phyloP scores from a whole-genome alignment of 2,113 vertebrate genomes.

The Mirza zaza region DNA sequence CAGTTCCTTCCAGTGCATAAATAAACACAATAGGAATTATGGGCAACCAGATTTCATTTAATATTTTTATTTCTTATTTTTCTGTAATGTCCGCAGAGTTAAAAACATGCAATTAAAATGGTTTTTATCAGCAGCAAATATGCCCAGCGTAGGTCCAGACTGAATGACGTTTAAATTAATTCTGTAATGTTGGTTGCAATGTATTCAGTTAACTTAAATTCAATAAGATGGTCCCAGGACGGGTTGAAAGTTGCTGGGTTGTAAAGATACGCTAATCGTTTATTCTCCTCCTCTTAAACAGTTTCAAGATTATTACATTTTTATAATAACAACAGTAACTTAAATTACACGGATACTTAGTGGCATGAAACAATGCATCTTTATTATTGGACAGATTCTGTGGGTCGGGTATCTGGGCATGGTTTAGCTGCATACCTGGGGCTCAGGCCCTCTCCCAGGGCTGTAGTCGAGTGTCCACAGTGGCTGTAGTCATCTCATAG shows the following conservation, averaged over 20 bases:
- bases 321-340: neutral
- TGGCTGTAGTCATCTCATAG: neutral
- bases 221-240: neutral
- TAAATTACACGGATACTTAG: neutral
- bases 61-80: neutral
- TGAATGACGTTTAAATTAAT: slow-evolving; percentile 35
- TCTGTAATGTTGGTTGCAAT: neutral
- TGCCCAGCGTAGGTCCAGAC: neutral
- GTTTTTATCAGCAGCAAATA: neutral
- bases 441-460: neutral
- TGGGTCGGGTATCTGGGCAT: neutral
- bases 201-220: neutral
- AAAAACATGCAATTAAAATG: slow-evolving; percentile 31
- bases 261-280: neutral
- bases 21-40: neutral
- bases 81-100: neutral
- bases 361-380: neutral
- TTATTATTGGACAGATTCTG: neutral
- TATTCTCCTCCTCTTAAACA: slow-evolving; percentile 5
- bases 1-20: neutral
- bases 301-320: neutral
- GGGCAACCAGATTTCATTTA: neutral
- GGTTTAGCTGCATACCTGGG: neutral
- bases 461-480: neutral
- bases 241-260: neutral